Conservation (phyloP, 2,113 vertebrate genomes). For the Cairina moschata region DNA sequence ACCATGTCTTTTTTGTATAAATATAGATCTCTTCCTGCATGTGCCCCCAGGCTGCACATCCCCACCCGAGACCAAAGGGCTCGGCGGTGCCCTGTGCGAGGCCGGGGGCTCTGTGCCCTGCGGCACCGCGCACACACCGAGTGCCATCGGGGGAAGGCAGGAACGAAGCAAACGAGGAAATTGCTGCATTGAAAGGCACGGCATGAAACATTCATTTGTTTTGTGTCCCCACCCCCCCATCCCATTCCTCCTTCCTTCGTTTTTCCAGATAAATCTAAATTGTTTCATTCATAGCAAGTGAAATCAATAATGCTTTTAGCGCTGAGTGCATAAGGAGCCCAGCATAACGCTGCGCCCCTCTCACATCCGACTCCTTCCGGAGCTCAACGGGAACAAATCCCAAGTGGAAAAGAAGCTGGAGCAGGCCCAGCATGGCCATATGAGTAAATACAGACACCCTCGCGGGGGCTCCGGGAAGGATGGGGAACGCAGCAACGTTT, state of each 20-base stretch:
- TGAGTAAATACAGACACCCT: background rate
- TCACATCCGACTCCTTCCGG: background rate
- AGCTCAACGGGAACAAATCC: background rate
- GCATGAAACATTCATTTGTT: conserved; percentile 46
- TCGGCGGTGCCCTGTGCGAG: rapidly evolving
- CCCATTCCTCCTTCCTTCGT: background rate
- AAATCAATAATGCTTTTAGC: conserved; percentile 62
- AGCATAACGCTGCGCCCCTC: background rate
- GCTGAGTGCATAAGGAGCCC: background rate
- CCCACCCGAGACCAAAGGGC: background rate
- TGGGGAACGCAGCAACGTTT: background rate
- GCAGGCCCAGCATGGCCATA: background rate
- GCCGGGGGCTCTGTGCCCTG: background rate
- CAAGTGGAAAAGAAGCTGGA: background rate
- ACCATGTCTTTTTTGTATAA: background rate
- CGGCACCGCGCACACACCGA: background rate
- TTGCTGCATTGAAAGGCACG: background rate
- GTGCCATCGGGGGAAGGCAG: rapidly evolving
- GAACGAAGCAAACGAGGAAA: background rate
- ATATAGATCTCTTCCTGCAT: background rate
- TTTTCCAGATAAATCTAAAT: conserved; percentile 42
- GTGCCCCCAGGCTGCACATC: background rate
- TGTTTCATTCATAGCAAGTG: conserved; percentile 39
- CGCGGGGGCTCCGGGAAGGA: background rate
- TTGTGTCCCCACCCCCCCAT: background rate